Base-by-base conservation (phyloP, 2,797 vertebrate genomes). In the Malurus splendens region DNA sequence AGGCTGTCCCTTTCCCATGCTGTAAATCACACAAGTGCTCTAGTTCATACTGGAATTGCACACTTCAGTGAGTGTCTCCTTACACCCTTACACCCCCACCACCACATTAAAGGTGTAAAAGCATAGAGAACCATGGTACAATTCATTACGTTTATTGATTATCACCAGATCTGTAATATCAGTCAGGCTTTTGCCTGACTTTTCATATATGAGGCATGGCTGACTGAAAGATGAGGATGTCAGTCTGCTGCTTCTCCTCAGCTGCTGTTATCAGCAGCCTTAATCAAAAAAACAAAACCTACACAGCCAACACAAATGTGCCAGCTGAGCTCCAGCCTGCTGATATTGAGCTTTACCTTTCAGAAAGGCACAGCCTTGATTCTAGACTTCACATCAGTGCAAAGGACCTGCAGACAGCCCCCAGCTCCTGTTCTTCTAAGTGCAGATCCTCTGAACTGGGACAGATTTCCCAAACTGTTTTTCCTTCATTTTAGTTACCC, bases 91-190 rank as follows among this genome's bases (percentile, higher is more conserved):
- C 17, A 44, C 27, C 39, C 65, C 6, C n/a, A 42, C 6, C n/a
- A 45, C 19, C 24, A 32, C 23, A 55, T 0, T 27, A 75, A 54
- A 18, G 20, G 18, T 33, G 36, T 7, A 80, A 74, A 83, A 60
- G 7, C 12, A 39, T 3, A 65, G 27, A 47, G 18, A 51, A 5
- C 8, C 16, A 24, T 1, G 7, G 7, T 17, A 51, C 0, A 1
- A 56, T 48, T 55, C 18, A 9, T 9, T 10, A 32, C 5, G 25
- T 19, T 6, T 7, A 18, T 0, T 32, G 38, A 17, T 42, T 42
- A 42, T 10, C 9, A 22, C 7, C 17, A 54, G 54, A 22, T 30
- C 25, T 39, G 15, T 18, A 54, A 25, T 13, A 41, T 50, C 32
- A 67, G 36, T 16, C n/a, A 67, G 39, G 17, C 7, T 75, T 64